Evolutionary conservation across 2,113 vertebrate species (phyloP).

Genomic region (Polypterus bichir): DNA sequence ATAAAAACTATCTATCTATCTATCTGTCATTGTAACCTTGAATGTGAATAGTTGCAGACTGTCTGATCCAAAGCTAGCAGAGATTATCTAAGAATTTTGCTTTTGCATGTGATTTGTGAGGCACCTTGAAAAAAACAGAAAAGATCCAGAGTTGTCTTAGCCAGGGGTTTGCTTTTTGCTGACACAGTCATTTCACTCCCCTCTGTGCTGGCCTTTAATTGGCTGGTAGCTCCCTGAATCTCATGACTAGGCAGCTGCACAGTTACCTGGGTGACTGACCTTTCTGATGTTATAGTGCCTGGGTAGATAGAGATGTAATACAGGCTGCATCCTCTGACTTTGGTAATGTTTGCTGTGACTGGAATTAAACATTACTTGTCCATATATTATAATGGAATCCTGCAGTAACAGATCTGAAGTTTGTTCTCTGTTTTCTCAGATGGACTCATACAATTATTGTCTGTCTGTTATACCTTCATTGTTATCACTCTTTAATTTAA

Average conservation of each 20-base stretch:
- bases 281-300: not conserved
- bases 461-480: too few species aligned
- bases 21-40: too few species aligned
- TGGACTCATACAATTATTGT: too few species aligned
- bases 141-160: not conserved
- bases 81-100: not conserved
- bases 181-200: not conserved
- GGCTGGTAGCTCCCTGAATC: not conserved
- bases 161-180: not conserved
- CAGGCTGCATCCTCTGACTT: not conserved
- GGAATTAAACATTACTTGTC: too few species aligned
- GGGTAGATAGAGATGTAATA: not conserved
- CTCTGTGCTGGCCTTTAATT: not conserved
- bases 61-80: too few species aligned
- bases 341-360: not conserved
- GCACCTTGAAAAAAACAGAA: not conserved
- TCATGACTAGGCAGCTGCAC: not conserved
- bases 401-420: too few species aligned
- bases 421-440: too few species aligned
- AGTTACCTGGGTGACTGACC: slow-evolving; percentile 5
- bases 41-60: too few species aligned
- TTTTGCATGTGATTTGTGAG: not conserved
- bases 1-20: too few species aligned
- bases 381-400: too few species aligned
- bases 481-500: too few species aligned